Evolutionary conservation across 2,888 invertebrate genomes (phyloP).

Genomic region (Physocephala rufipes): DNA sequence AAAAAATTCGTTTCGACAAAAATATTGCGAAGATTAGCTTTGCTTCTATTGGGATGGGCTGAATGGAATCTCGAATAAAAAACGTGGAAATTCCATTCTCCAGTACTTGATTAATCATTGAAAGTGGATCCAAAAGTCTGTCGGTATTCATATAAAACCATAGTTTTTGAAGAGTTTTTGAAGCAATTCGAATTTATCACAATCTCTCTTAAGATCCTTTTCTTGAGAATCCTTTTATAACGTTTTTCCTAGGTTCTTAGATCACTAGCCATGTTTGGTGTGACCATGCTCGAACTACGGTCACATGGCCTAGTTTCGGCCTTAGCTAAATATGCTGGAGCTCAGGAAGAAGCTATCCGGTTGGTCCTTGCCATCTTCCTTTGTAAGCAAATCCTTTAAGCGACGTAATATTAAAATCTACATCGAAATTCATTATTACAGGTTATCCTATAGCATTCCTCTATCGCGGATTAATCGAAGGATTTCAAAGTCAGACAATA

Average conservation of each 20-base stretch:
- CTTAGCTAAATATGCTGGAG: conserved; percentile 68
- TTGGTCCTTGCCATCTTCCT: conserved; percentile 73
- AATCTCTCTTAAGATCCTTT: too few species aligned
- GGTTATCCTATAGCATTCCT: conserved; percentile 75
- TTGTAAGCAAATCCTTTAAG: conserved; percentile 64
- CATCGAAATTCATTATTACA: neutral
- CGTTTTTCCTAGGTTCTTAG: neutral
- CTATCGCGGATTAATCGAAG: conserved; percentile 71
- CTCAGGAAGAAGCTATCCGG: conserved; percentile 73
- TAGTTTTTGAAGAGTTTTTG: too few species aligned
- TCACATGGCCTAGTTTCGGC: conserved; percentile 42
- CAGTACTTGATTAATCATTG: too few species aligned
- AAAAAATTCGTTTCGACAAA: too few species aligned
- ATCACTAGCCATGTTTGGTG: conserved; percentile 2
- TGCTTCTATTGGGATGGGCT: too few species aligned
- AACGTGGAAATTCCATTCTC: too few species aligned
- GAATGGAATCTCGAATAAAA: too few species aligned
- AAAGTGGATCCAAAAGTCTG: too few species aligned
- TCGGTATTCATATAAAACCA: too few species aligned
- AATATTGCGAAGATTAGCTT: too few species aligned
- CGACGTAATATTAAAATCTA: neutral
- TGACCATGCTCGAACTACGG: neutral
- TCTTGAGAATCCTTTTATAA: too few species aligned
- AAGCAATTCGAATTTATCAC: too few species aligned
- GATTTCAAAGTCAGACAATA: conserved; percentile 66